Base-by-base conservation (phyloP, 2,888 invertebrate species). In the Merodon equestris region DNA sequence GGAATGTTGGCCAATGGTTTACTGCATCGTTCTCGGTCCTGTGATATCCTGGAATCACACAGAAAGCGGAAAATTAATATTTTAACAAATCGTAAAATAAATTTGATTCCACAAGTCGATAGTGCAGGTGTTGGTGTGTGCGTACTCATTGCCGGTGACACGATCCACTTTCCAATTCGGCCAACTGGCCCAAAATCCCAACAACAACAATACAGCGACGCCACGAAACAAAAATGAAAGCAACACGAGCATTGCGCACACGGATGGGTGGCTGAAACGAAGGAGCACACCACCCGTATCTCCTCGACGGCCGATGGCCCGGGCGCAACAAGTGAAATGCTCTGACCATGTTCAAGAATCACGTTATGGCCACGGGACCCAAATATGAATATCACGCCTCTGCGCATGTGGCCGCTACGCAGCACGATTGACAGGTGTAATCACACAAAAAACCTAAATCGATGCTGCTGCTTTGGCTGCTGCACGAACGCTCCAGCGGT, bases 61-160 rank as follows among this genome's bases (percentile, higher is more conserved):
- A 51, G 17, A 67, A 61, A n/a, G 10, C 9, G 48, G 17, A 70
- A 74, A 79, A 74, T 70, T 79, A 68, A 79, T 79, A 79, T 79
- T 79, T 79, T 74, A 79, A 64, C 79, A 79, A 79, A 79, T 74
- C 74, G 79, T 79, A 68, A 79, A 79, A 79, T 74, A 79, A 79
- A 79, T 79, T 79, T 79, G 73, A 79, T 79, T 70, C 50, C 74
- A 50, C 38, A 48, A 48, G 18, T 64, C 68, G 68, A 79, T 79
- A 79, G 74, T 53, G 79, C 79, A 79, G 74, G 79, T 74, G 79
- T 63, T 74, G 79, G 61, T 50, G 18, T 38, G 27, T 27, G 2
- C n/a, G 40, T 40, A 3, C 40, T 10, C 40, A 72, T 74, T 27
- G 27, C 27, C 27, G 79, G 79, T 79, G 79, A 79, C 79, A 79